Conservation (phyloP, 2,797 vertebrate genomes). For the Numenius phaeopus region DNA sequence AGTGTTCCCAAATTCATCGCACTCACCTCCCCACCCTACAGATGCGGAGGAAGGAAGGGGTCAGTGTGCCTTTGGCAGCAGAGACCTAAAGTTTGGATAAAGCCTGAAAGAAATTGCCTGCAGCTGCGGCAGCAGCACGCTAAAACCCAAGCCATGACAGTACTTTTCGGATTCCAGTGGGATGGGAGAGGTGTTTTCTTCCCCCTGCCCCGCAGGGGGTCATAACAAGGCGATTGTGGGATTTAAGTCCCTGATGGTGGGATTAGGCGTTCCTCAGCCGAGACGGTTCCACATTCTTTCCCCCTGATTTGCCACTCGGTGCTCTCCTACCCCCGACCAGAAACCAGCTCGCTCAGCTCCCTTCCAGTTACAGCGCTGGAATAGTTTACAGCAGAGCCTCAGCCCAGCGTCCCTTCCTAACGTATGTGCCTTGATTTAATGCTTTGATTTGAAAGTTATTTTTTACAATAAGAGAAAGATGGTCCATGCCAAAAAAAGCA, state of each 20-base stretch:
- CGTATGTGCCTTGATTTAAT: constrained; percentile 71
- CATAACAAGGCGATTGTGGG: constrained; percentile 19
- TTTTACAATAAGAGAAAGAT: constrained; percentile 74
- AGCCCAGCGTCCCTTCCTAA: constrained; percentile 21
- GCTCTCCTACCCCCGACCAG: not conserved
- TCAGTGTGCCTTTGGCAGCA: constrained; percentile 19
- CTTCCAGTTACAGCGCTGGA: not conserved
- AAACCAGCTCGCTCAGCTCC: constrained; percentile 19
- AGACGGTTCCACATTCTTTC: constrained; percentile 46
- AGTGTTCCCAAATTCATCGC: not conserved
- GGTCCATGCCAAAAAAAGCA: constrained; percentile 75
- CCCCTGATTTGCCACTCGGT: constrained; percentile 19
- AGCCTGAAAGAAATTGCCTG: constrained; percentile 48
- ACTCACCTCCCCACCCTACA: not conserved
- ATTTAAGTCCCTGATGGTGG: constrained; percentile 37
- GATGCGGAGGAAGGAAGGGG: constrained; percentile 26
- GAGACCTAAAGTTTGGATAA: constrained; percentile 14
- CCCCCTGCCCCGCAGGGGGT: not conserved
- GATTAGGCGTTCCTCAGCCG: constrained; percentile 50
- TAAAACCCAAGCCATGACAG: not conserved
- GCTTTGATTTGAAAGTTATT: constrained; percentile 77
- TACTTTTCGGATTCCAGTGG: not conserved
- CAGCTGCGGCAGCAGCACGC: constrained; percentile 2
- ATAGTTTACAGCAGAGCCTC: constrained; percentile 23
- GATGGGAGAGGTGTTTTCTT: constrained; percentile 35